Base-by-base conservation (phyloP, 2,113 vertebrate genomes). In the Parus major region DNA sequence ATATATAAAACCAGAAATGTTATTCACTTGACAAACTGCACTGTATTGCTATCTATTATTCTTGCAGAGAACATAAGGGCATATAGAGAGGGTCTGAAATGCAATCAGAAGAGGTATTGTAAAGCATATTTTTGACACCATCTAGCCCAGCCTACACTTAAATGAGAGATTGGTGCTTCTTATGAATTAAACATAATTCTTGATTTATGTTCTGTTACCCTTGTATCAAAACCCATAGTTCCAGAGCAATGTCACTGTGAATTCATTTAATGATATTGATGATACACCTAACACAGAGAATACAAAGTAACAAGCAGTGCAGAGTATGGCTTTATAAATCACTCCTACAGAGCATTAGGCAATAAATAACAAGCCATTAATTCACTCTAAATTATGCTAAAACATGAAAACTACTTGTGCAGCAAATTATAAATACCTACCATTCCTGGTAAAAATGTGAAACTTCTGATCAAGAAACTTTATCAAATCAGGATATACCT, bases 141-240 rank as follows among this genome's bases (percentile, higher is more conserved):
- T 91, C 94, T 94, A 97, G 95, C 94, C 93, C 93, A 97, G 92
- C 94, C 96, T 95, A 97, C 35, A 90, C 95, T 88, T 96, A 97
- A 97, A 96, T 78, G 97, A 98, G 97, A 98, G 95, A 97, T 56
- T 96, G 96, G 95, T 93, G 94, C 95, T 95, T 95, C 97, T 97
- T 96, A 98, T 98, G 97, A 98, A 98, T 98, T 98, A 98, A 98
- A 98, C 97, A 98, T 98, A 92, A 94, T 96, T 95, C 82, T 95
- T 98, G 97, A 98, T 98, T 98, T 98, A 98, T 98, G 97, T 97
- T 96, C 94, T 5, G 47, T 96, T 98, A 96, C 93, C 83, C 94
- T 97, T 95, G 96, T 97, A 98, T 97, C 97, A 97, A 97, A 98
- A 97, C 56, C 93, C 95, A 93, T 83, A 96, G 96, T 97, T 98